A percentile compares a stretch with the other conserved stretches of the same genome.
These are phyloP conservation scores for Coranthus polyacanthus DNA, from an alignment of 2,797 vertebrate species.

Conservation along the genomic window DNA sequence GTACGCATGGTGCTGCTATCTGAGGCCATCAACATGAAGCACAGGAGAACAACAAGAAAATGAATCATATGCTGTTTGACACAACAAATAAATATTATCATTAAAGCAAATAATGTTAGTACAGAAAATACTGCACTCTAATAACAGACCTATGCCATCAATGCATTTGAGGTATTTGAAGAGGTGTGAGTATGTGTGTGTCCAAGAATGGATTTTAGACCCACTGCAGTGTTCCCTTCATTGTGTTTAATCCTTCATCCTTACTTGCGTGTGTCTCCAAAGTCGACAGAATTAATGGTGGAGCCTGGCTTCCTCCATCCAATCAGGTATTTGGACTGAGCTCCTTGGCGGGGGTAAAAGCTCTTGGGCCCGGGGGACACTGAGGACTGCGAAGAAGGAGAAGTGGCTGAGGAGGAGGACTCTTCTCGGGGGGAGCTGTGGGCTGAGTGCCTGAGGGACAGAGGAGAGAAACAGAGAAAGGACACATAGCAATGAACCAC, in stretches of 20 bases:
- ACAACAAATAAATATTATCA: slow-evolving; percentile 9
- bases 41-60: slow-evolving; percentile 25
- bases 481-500: background rate
- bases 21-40: background rate
- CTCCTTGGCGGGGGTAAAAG: slow-evolving; percentile 98
- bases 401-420: slow-evolving; percentile 87
- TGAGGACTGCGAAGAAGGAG: slow-evolving; percentile 93
- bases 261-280: slow-evolving; percentile 99
- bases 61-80: slow-evolving; percentile 12
- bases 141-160: background rate
- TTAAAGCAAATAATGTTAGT: background rate
- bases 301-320: slow-evolving; percentile 99
- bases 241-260: slow-evolving; percentile 43
- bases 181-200: background rate
- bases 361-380: slow-evolving; percentile 93
- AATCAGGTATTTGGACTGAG: slow-evolving; percentile 99
- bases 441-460: slow-evolving; percentile 89
- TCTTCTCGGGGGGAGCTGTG: slow-evolving; percentile 97
- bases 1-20: background rate
- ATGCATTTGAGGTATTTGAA: background rate
- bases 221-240: background rate
- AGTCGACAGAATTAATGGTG: slow-evolving; percentile 99
- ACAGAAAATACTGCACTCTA: background rate
- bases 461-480: background rate
- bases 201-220: background rate